Evolutionary conservation across 1,140 invertebrate genomes (phyloP).

Genomic region (Lucilia sericata): DNA sequence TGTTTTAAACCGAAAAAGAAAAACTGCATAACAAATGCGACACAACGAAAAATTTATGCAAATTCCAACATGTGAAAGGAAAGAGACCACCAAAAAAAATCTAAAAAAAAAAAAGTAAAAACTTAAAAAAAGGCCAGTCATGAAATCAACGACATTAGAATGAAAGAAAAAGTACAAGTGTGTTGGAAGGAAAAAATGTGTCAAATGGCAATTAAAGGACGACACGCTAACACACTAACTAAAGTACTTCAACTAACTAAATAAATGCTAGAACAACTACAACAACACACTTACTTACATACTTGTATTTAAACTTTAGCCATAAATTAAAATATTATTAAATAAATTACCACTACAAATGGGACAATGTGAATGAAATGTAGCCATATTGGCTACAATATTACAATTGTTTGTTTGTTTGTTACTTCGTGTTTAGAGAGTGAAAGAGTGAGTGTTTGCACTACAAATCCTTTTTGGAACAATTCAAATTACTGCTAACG

Average conservation of each 20-base stretch:
- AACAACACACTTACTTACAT: background rate
- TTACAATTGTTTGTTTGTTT: too few species aligned
- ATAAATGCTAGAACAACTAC: background rate
- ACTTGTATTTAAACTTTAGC: background rate
- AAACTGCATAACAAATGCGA: constrained; percentile 32
- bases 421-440: too few species aligned
- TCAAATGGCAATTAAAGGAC: constrained; percentile 31
- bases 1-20: too few species aligned
- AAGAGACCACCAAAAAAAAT: background rate
- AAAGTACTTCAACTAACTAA: background rate
- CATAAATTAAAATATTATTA: constrained; percentile 20
- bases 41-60: constrained; percentile 26
- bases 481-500: too few species aligned
- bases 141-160: background rate
- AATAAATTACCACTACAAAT: background rate
- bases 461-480: too few species aligned
- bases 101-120: too few species aligned
- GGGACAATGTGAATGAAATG: background rate
- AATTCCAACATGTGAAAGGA: constrained; percentile 29
- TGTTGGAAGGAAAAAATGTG: background rate
- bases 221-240: constrained; percentile 23
- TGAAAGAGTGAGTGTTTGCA: too few species aligned
- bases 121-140: constrained; percentile 5
- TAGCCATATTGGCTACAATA: constrained; percentile 30
- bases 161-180: constrained; percentile 14